Base-by-base conservation (phyloP, 2,888 invertebrate species). In the Microctonus aethiopoides region DNA sequence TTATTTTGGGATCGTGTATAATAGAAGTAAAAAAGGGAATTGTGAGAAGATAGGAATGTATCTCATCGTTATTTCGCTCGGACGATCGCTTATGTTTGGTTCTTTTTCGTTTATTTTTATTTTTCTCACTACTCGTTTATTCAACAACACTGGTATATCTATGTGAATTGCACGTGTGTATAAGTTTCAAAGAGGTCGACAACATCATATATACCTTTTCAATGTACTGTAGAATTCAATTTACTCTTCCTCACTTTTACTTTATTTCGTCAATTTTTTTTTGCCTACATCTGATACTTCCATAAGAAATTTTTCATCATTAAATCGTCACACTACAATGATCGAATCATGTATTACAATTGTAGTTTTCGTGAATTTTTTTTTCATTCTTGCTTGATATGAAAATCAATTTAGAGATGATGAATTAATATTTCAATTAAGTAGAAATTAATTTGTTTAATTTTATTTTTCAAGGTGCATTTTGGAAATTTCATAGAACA, bases 11-110 rank as follows among this genome's bases (percentile, higher is more conserved):
- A 60, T 13, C 11, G 29, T 34, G 9, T n/a, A 57, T 26, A 51
- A 16, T 51, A 51, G 34, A 22, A 20, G 34, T 61, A 32, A 11
- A 51, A 22, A 52, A 32, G 46, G 16, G 9, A 7, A n/a, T 46
- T 7, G 9, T 16, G 7, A 20, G 6, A 46, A 16, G 46, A 46
- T 46, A 46, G 46, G 46, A n/a, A 46, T 46, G 9, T 46, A 46
- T 20, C 34, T 16, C 59, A 62, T 67, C 46, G 70, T 70, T 69
- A 69, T 69, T 68, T 32, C 63, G 63, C 57, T 68, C 57, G 63
- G 51, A 62, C 41, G 68, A 62, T 26, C 68, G 34, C 62, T 56
- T 61, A 68, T 56, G 39, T 61, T 62, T 62, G 29, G 16, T 51
- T 67, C 13, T 20, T 68, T 56, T 61, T 54, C 56, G 39, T 62